phyloP scores from a whole-genome alignment of 2,797 vertebrate species.

The Florisuga fusca region DNA sequence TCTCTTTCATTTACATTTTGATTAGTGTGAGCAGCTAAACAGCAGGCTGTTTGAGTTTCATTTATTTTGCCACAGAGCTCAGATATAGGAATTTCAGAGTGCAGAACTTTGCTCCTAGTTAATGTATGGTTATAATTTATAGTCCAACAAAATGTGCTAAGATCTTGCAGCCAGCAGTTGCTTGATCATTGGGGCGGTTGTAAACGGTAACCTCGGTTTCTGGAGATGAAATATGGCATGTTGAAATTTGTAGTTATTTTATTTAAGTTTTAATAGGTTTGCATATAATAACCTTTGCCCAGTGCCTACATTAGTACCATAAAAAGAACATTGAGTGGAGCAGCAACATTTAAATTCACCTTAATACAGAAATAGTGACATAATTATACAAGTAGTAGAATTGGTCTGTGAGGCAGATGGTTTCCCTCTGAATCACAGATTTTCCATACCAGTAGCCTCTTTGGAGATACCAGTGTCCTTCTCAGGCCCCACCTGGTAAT shows the following conservation, averaged over 20 bases:
- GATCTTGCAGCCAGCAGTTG: not conserved
- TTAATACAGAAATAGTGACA: not conserved
- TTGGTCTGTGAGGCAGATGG: not conserved
- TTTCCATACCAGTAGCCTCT: not conserved
- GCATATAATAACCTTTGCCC: not conserved
- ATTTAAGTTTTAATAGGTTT: not conserved
- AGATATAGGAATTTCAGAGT: not conserved
- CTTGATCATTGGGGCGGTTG: not conserved
- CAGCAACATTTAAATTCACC: not conserved
- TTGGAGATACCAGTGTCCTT: not conserved
- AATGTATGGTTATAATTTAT: slow-evolving; percentile 28
- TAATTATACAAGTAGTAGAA: not conserved
- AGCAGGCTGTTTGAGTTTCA: not conserved
- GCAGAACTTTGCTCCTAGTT: not conserved
- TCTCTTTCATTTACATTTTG: not conserved
- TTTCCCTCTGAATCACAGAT: not conserved
- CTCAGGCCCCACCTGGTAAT: not conserved
- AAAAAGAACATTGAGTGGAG: not conserved
- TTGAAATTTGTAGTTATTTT: not conserved
- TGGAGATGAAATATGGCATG: not conserved
- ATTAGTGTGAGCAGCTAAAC: not conserved
- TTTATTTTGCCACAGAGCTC: not conserved
- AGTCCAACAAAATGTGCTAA: not conserved
- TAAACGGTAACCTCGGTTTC: not conserved
- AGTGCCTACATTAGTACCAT: not conserved